A percentile compares a stretch with the other conserved stretches of the same genome.
Evolutionary conservation across 2,113 vertebrate species (phyloP).

Genomic region (Proteles cristata): DNA sequence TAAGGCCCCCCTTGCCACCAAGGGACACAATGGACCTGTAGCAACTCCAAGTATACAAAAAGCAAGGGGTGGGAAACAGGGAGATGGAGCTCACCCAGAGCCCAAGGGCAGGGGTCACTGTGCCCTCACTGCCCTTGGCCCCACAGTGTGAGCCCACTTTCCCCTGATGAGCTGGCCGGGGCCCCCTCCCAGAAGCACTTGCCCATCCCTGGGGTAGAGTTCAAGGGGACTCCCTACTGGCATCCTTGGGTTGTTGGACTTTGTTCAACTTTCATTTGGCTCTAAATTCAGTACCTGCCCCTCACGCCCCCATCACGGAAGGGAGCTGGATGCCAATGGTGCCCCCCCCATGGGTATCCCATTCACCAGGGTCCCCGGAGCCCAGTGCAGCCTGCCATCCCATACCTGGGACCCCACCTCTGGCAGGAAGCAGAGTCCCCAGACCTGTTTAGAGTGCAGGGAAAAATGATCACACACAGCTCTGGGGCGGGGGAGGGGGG

Average conservation of each 20-base stretch:
- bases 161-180: not conserved
- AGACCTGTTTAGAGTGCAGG: not conserved
- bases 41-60: not conserved
- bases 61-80: not conserved
- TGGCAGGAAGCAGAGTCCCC: not conserved
- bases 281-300: rapidly evolving
- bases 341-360: too few species aligned
- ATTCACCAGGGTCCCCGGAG: not conserved
- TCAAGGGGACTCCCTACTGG: not conserved
- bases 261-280: not conserved
- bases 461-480: not conserved
- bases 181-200: not conserved
- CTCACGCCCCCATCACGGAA: rapidly evolving
- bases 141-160: not conserved
- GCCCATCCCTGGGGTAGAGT: not conserved
- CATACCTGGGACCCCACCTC: not conserved
- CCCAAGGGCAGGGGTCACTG: not conserved
- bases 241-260: not conserved
- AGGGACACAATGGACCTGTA: not conserved
- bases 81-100: not conserved
- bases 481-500: not conserved
- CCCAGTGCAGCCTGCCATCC: not conserved
- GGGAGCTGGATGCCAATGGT: not conserved
- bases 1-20: not conserved
- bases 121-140: rapidly evolving